Conservation (phyloP, 2,113 vertebrate species). For the human (Homo sapiens) region GRCh38 chr15:34849001-34849500, state of each 20-base stretch:
- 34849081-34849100: neutral
- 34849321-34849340: neutral
- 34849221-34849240: neutral
- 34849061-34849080: neutral
- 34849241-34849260: neutral
- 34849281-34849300: neutral
- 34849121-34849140: neutral
- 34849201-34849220: neutral
- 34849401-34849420: neutral
- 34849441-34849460: neutral
- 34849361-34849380: neutral
- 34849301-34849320: neutral
- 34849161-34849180: neutral
- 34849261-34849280: neutral
- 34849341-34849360: neutral
- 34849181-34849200: neutral
- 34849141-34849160: neutral
- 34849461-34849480: neutral
- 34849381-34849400: neutral
- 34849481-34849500: neutral
- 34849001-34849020: neutral
- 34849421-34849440: neutral
- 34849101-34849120: neutral
- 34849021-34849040: neutral
- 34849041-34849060: neutral